Conservation (phyloP, 2,113 vertebrate species). For the Marcusenius ussheri region DNA sequence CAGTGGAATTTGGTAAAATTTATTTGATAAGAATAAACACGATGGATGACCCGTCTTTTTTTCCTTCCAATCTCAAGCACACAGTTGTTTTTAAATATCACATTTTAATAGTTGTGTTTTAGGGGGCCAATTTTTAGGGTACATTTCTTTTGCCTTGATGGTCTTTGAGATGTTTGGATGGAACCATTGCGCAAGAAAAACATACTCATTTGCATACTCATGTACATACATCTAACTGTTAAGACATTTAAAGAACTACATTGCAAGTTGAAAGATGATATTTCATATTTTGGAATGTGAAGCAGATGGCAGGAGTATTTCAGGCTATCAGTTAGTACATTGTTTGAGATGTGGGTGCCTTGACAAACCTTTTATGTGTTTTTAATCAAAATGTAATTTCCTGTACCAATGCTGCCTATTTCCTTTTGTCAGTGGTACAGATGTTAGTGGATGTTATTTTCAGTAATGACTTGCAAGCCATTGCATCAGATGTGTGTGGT, state of each 20-base stretch:
- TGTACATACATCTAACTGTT: not conserved
- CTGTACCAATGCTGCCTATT: slow-evolving; percentile 31
- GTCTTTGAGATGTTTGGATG: not conserved
- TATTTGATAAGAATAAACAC: slow-evolving; percentile 45
- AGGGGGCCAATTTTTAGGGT: slow-evolving; percentile 16
- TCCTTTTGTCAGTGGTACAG: slow-evolving; percentile 24
- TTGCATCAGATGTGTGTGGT: slow-evolving; percentile 34
- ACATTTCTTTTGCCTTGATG: slow-evolving; percentile 5
- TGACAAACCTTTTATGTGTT: slow-evolving; percentile 32
- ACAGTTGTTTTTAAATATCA: slow-evolving; percentile 14
- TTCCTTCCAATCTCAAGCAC: slow-evolving; percentile 19
- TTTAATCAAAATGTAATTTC: slow-evolving; percentile 16
- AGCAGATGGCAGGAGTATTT: not conserved
- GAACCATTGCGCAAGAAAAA: not conserved
- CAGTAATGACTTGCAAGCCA: slow-evolving; percentile 32
- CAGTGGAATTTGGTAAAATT: slow-evolving; percentile 19
- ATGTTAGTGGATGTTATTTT: slow-evolving; percentile 18
- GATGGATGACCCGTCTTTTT: not conserved
- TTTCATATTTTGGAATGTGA: slow-evolving; percentile 14
- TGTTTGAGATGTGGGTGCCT: slow-evolving; percentile 33
- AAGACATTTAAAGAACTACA: not conserved
- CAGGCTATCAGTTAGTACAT: not conserved
- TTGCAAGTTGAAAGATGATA: slow-evolving; percentile 4
- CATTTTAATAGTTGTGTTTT: slow-evolving; percentile 13
- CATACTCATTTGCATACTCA: not conserved